Conservation (phyloP, 2,113 vertebrate species). For the Spea multiplicata region DNA sequence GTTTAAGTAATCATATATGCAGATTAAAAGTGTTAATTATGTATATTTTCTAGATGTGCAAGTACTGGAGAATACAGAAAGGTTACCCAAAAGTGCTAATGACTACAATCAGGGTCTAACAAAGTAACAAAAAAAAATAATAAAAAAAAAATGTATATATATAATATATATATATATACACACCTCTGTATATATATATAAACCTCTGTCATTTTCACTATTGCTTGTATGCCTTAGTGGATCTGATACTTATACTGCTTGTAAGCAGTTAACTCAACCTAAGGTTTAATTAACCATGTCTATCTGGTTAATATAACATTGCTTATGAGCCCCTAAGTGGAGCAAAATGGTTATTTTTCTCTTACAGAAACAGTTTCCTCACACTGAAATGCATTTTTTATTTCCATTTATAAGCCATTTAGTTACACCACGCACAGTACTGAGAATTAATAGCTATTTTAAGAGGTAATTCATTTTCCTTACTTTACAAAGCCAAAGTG, state of each 20-base stretch:
- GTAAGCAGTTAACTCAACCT: not conserved
- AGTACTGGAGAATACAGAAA: too few relatives aligned
- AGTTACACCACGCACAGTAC: not conserved
- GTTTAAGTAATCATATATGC: too few relatives aligned
- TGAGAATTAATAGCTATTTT: slow-evolving; percentile 17
- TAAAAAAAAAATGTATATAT: too few relatives aligned
- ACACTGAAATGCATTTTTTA: slow-evolving; percentile 6
- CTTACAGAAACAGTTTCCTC: not conserved
- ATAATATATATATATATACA: too few relatives aligned
- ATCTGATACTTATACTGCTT: not conserved
- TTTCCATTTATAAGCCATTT: slow-evolving; percentile 23
- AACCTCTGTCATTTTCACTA: too few relatives aligned
- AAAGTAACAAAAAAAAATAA: too few relatives aligned
- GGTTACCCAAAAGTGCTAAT: too few relatives aligned
- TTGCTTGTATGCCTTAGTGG: not conserved
- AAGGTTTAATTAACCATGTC: not conserved
- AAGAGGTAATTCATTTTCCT: slow-evolving; percentile 10
- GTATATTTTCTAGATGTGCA: too few relatives aligned
- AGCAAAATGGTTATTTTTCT: slow-evolving; percentile 11
- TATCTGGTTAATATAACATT: not conserved
- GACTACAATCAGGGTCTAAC: too few relatives aligned
- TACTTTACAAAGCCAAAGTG: slow-evolving; percentile 12
- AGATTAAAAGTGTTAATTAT: too few relatives aligned
- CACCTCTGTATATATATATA: too few relatives aligned
- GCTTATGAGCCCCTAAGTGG: not conserved